Evolutionary conservation across 2,888 invertebrate species (phyloP).

Genomic region (Lasioglossum figueresi): DNA sequence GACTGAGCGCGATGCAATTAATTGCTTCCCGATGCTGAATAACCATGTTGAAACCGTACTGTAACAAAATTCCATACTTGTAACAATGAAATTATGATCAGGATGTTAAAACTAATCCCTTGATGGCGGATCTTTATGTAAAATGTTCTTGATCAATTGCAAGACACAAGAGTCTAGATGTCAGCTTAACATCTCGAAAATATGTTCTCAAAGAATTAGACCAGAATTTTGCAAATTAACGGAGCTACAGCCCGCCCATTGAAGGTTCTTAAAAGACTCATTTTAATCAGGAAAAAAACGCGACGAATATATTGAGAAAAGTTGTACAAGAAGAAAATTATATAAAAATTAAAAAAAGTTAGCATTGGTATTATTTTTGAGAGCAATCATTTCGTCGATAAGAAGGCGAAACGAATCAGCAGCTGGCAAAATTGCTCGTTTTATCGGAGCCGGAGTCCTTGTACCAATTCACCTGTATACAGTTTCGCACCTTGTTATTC

Average conservation of each 20-base stretch:
- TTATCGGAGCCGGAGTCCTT: conserved; percentile 10
- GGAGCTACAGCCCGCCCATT: no score
- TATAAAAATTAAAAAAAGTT: no score
- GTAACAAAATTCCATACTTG: conserved; percentile 79
- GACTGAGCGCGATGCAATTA: conserved; percentile 98
- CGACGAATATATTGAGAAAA: no score
- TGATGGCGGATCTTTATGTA: not conserved
- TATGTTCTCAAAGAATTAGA: no score
- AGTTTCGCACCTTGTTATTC: conserved; percentile 94
- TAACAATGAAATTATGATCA: not conserved
- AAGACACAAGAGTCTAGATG: not conserved
- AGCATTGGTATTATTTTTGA: not conserved
- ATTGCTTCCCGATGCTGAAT: conserved; percentile 99
- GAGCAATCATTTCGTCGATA: not conserved
- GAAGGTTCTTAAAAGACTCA: no score
- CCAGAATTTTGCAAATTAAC: no score
- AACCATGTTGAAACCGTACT: conserved; percentile 99
- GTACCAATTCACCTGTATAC: conserved; percentile 8
- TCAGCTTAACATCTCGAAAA: no score
- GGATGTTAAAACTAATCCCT: not conserved
- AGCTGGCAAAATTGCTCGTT: conserved; percentile 3
- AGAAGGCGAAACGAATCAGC: not conserved
- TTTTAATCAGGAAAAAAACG: no score
- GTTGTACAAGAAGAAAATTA: no score
- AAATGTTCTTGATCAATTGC: not conserved